Conservation (phyloP, 2,113 vertebrate species). For the Corythoichthys intestinalis region DNA sequence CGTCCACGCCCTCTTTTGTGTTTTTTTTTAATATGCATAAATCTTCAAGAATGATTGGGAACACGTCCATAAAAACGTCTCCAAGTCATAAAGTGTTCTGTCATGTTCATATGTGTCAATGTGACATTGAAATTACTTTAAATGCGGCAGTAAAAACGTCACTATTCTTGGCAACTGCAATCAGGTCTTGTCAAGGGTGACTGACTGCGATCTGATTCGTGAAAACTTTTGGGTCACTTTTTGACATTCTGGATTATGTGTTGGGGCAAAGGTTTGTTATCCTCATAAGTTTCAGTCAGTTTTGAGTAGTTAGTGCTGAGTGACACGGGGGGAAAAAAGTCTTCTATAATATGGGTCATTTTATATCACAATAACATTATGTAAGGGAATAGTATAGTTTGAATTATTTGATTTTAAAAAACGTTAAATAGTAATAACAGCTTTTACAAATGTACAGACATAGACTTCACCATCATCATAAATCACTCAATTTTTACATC, state of each 20-base stretch:
- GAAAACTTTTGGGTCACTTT: not conserved
- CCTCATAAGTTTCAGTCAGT: too few species aligned
- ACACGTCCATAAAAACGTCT: slow-evolving; percentile 4
- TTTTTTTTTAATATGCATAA: slow-evolving; percentile 1
- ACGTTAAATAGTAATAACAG: too few species aligned
- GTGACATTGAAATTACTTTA: not conserved
- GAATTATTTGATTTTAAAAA: too few species aligned
- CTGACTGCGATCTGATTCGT: not conserved
- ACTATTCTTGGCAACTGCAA: not conserved
- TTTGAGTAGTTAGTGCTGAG: too few species aligned
- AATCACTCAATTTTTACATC: too few species aligned
- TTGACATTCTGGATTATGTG: not conserved
- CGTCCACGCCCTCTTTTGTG: not conserved
- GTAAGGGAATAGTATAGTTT: too few species aligned
- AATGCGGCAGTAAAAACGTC: not conserved
- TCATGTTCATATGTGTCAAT: slow-evolving; percentile 3
- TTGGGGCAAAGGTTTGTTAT: too few species aligned
- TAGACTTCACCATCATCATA: too few species aligned
- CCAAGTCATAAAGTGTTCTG: not conserved
- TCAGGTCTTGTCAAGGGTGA: not conserved
- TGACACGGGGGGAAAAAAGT: too few species aligned
- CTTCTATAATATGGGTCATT: too few species aligned
- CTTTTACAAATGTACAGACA: too few species aligned
- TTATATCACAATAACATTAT: too few species aligned
- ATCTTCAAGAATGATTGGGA: not conserved